Base-by-base conservation (phyloP, 2,797 vertebrate species). In the Gallinago solitaria region DNA sequence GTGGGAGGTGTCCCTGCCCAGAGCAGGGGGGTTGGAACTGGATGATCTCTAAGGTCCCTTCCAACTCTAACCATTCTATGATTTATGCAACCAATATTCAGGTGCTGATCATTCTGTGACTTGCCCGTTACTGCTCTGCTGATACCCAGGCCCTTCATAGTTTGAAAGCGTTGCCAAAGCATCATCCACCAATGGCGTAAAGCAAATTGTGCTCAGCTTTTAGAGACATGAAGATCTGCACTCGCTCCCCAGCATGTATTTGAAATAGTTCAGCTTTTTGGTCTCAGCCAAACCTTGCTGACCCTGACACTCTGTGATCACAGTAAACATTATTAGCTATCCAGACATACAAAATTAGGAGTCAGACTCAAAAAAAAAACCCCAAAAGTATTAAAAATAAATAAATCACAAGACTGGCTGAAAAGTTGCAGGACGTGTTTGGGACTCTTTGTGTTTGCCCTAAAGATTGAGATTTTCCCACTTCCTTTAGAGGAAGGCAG, bases 221-320 rank as follows among this genome's bases (percentile, higher is more conserved):
- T 74, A 35, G 50, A 25, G 24, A 16, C 21, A 7, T 8, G 23
- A 88, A 83, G 27, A 28, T 83, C 74, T 90, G 79, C 24, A 61
- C 30, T 82, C 11, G 1, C 71, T 92, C 37, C 33, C 27, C 6
- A 75, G 16, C 9, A 33, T 53, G 51, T 77, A 80, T 35, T 78
- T 97, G 80, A 91, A 97, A 96, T 88, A 77, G 77, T 90, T 95
- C 25, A 43, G 28, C 56, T 88, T 95, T 94, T 96, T 83, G 53
- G 77, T 77, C 67, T 65, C 30, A 61, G 35, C 57, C 45, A 64
- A 93, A 93, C 37, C 35, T 77, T 80, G 78, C 37, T 59, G 54
- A 75, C 50, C 54, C 56, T 85, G 80, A 84, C 28, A 32, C 71
- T 91, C 57, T 71, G 56, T 83, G 81, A 57, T 67, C 45, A 12